Base-by-base conservation (phyloP, 1,140 invertebrate genomes). In the Bactericera cockerelli region DNA sequence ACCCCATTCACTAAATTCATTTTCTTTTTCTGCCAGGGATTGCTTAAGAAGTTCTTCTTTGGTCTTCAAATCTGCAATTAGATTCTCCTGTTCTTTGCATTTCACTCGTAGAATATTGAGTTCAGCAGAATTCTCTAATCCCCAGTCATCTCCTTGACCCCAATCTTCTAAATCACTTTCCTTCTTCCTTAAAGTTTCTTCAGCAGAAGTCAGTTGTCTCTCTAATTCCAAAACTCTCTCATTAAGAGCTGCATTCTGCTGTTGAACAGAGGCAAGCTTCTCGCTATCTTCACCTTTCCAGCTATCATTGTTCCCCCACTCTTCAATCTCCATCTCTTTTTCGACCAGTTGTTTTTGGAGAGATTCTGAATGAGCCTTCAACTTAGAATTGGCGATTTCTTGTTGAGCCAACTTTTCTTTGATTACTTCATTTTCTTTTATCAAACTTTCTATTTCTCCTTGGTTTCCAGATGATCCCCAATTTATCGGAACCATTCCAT, bases 91-190 rank as follows among this genome's bases (percentile, higher is more conserved):
- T n/a, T 16, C 42, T 6, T 16, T 49, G 8, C n/a, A 22, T 49
- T 49, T 49, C 3, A 16, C n/a, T 6, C 22, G n/a, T 22, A 49
- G 42, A n/a, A 10, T 49, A 19, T 16, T 19, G 3, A 49, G 8
- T 49, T 49, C 42, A 49, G 42, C 8, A 4, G 42, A 49, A n/a
- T 49, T 16, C n/a, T n/a, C 42, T 19, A n/a, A 6, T 8, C 22
- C 42, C 42, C 42, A 49, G 19, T 22, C 22, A 49, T 49, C 42
- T 10, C 42, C 42, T 16, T 49, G 8, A 49, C 42, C 42, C 42
- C 42, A 49, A n/a, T 49, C 42, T 49, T 49, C 42, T 8, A 49
- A 49, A 49, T 49, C 42, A 49, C n/a, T 49, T 49, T 49, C 42
- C 19, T 49, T 49, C 42, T 49, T 49, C n/a, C 19, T 49, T n/a